Conservation (phyloP, 23 tunicate genomes). For the Oikopleura vanhoeffeni region DNA sequence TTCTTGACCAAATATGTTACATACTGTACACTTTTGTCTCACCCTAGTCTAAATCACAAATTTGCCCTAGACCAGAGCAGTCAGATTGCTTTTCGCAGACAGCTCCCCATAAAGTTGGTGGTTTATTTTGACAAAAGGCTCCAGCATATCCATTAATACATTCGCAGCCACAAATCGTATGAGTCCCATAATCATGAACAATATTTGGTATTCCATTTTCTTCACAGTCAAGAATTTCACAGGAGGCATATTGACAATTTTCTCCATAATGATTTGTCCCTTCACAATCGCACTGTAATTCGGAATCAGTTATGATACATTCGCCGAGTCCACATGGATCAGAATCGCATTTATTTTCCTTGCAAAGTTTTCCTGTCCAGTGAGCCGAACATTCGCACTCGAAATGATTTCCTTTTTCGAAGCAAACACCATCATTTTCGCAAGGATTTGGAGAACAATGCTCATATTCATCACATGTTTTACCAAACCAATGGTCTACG, state of each 20-base stretch:
- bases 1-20: no score
- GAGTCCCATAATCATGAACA: neutral
- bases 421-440: slow-evolving; percentile 37
- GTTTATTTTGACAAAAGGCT: neutral
- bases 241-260: no score
- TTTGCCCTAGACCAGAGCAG: neutral
- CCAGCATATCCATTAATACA: neutral
- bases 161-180: neutral
- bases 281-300: no score
- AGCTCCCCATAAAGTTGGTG: neutral
- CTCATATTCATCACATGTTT: slow-evolving; percentile 20
- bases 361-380: neutral
- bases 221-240: no score
- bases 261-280: no score
- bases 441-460: slow-evolving; percentile 79
- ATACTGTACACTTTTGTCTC: no score
- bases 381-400: neutral
- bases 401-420: no score
- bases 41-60: no score
- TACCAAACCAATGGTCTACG: neutral
- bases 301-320: no score
- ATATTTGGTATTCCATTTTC: neutral
- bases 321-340: neutral
- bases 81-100: neutral
- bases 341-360: neutral